Evolutionary conservation across 2,888 invertebrate genomes (phyloP), one percentile per base, ranked within the genome.

Genomic region (Cataglyphis albicans): DNA sequence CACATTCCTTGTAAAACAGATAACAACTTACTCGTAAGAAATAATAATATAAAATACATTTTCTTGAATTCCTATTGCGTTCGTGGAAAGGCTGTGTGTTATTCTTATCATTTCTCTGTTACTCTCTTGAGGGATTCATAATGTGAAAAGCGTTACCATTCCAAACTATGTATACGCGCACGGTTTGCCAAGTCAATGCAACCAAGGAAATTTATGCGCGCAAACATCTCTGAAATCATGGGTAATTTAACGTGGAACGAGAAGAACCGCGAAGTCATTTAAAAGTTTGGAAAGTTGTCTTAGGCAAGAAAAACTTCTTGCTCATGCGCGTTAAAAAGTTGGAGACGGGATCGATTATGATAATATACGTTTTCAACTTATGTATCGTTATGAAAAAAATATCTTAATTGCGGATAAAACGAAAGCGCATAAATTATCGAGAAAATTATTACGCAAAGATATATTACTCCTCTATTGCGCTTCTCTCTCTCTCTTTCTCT

Each of bases 141-240:
- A 80, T 80, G 70, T 18, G 72, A 48, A 78, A 78, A 78, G 59
- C 70, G 59, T 70, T 80, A 80, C 57, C 59, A 61, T 72, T 70
- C 48, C 48, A 80, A 80, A 72, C 35, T 70, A 59, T 21, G 59
- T 72, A 35, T 55, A 72, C 76, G 74, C 78, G 72, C 44, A 41
- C 44, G 72, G 59, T 80, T 80, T 80, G 78, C 59, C 72, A 59
- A 80, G 78, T 57, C 78, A 48, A 59, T 70, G 78, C 59, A 59
- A 59, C 59, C 44, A 12, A 6, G 78, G 3, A 80, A 80, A 80
- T 80, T 80, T 80, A 80, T 80, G 78, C 78, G 59, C 78, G 78
- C 78, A 80, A 80, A 80, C 72, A 80, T 80, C 78, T 72, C 72
- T 80, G 78, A 80, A 80, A 80, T 80, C 78, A 80, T 80, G 78